Evolutionary conservation across 2,113 vertebrate species (phyloP), one percentile per base, ranked within the genome.

Genomic region (Cavia porcellus): DNA sequence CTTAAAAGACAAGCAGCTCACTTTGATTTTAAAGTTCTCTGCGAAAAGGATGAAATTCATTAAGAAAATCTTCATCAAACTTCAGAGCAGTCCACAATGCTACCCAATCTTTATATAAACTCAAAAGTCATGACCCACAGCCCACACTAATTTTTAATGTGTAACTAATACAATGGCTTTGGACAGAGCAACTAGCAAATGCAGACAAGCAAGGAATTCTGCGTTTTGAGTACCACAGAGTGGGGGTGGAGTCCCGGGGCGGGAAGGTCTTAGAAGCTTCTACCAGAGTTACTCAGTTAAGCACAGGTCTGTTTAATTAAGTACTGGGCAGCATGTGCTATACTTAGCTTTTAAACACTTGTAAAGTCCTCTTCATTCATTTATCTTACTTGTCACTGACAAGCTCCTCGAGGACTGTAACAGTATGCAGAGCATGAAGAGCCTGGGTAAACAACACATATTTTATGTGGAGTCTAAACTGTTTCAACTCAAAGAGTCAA

Each of bases 311-410:
- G 96, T 92, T 89, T 98, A 97, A 97, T 97, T 97, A 98, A 97
- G 90, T 91, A 80, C 91, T 96, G 88, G 90, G 94, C 96, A 97
- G 91, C 72, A 91, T 89, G 98, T 89, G 77, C 64, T 98, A 61
- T 88, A 96, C 93, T 96, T 98, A 94, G 96, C 94, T 96, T 98
- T 98, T 87, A 98, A 97, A 97, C 68, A 95, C 80, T 77, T 94
- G 94, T 95, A 82, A 98, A 98, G 59, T 90, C 97, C 96, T 98
- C 95, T 92, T 96, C 91, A 94, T 97, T 95, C 97, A 98, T 98
- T 98, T 97, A 97, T 98, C 97, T 98, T 87, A 89, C 96, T 97
- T 82, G 55, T 97, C 92, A 96, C 89, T 98, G 96, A 96, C 90
- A 95, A 68, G 92, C 87, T 98, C 94, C 97, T 98, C 92, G 98